Conservation (phyloP, 2,888 invertebrate genomes). For the Papilio elwesi region DNA sequence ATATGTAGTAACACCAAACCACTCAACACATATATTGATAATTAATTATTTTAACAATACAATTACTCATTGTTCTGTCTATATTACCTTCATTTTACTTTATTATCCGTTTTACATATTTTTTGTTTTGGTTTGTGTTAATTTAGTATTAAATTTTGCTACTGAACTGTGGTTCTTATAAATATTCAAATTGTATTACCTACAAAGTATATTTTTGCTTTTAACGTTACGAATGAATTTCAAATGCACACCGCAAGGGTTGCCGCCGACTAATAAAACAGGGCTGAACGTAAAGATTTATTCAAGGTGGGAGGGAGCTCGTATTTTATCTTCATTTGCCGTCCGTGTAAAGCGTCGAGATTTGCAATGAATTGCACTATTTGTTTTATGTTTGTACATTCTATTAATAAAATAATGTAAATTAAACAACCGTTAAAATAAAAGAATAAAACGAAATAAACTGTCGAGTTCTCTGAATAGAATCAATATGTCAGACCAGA, state of each 20-base stretch:
- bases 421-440: no score
- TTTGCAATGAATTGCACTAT: slow-evolving; percentile 9
- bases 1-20: no score
- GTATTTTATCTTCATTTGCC: slow-evolving; percentile 36
- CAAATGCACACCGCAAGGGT: slow-evolving; percentile 31
- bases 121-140: neutral
- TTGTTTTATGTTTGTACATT: neutral
- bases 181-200: slow-evolving; percentile 30
- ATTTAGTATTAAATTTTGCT: slow-evolving; percentile 6
- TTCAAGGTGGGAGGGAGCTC: slow-evolving; percentile 22
- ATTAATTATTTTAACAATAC: no score
- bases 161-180: slow-evolving; percentile 1
- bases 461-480: no score
- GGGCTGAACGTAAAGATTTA: slow-evolving; percentile 31
- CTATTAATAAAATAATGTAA: neutral
- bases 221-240: slow-evolving; percentile 31
- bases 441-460: no score
- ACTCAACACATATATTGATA: no score
- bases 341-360: slow-evolving; percentile 2
- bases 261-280: slow-evolving; percentile 23
- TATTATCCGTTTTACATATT: neutral
- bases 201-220: slow-evolving; percentile 29
- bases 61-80: no score
- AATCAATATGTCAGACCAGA: no score
- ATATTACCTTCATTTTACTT: neutral